These are phyloP conservation scores for Trissolcus basalis DNA, from an alignment of 1,140 invertebrate species.

Conservation along the genomic window DNA sequence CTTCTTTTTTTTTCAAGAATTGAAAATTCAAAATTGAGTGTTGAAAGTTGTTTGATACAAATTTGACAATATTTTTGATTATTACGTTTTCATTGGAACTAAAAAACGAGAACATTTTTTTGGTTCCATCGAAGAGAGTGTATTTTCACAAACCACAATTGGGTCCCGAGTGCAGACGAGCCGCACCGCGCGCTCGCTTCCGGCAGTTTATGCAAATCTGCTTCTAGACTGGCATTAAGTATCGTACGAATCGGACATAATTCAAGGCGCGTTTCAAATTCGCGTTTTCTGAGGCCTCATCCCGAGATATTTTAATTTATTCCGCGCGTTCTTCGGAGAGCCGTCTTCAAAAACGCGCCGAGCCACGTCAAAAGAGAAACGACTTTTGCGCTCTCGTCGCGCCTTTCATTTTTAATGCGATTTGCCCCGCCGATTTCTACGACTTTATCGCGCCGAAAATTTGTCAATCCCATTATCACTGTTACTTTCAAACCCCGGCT, in stretches of 20 bases:
- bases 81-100: too few relatives aligned
- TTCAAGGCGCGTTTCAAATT: constrained; percentile 47
- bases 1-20: too few relatives aligned
- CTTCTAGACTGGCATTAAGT: constrained; percentile 49
- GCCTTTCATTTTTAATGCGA: constrained; percentile 53
- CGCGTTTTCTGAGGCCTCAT: constrained; percentile 49
- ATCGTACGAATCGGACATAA: constrained; percentile 51
- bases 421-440: constrained; percentile 33
- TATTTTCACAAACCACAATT: not conserved
- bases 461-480: not conserved
- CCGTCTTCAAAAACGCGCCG: constrained; percentile 45
- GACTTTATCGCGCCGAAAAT: constrained; percentile 39
- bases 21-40: too few relatives aligned
- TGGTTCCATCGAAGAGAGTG: constrained; percentile 3
- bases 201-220: constrained; percentile 62
- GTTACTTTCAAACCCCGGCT: too few relatives aligned
- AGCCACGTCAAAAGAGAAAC: constrained; percentile 51
- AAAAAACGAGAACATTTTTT: too few relatives aligned
- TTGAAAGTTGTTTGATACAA: too few relatives aligned
- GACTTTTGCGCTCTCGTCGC: constrained; percentile 33
- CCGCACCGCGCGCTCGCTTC: constrained; percentile 38
- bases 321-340: constrained; percentile 31
- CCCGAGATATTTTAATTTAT: constrained; percentile 58
- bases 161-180: constrained; percentile 22
- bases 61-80: too few relatives aligned